Percentiles rank a stretch among this genome's conserved stretches.
Evolutionary conservation across 2,797 vertebrate genomes (phyloP).

Genomic region (Scyliorhinus canicula): DNA sequence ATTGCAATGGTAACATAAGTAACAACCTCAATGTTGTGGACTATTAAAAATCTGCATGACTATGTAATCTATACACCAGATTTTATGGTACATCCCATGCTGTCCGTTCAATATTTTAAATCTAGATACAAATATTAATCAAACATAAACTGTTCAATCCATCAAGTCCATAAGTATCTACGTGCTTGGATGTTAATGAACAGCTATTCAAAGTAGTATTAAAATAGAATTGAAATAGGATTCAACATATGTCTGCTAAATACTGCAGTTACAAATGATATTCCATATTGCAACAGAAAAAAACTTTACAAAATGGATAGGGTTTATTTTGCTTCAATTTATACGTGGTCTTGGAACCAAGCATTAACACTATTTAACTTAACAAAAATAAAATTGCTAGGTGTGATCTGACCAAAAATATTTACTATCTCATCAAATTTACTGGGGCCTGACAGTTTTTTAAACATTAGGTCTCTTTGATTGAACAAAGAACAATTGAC

Average conservation of each 20-base stretch:
- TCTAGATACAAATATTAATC: not conserved
- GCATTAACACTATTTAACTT: not conserved
- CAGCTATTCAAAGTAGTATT: not conserved
- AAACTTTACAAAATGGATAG: not conserved
- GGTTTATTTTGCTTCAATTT: not conserved
- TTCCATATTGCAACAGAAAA: not conserved
- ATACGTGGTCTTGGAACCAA: no score
- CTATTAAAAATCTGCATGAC: not conserved
- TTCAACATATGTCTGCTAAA: not conserved
- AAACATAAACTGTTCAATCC: not conserved
- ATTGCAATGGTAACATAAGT: not conserved
- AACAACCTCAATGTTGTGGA: not conserved
- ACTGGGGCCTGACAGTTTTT: not conserved
- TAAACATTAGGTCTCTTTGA: not conserved
- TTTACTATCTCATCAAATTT: not conserved
- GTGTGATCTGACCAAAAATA: slow-evolving; percentile 28
- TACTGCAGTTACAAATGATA: not conserved
- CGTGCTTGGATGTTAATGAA: not conserved
- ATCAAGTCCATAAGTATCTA: not conserved
- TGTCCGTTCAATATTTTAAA: not conserved
- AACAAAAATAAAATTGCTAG: not conserved
- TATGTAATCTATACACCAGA: not conserved
- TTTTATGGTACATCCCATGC: not conserved
- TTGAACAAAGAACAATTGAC: not conserved
- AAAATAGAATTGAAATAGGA: not conserved